Base-by-base conservation (phyloP, 2,888 invertebrate species). In the Congeria kusceri region DNA sequence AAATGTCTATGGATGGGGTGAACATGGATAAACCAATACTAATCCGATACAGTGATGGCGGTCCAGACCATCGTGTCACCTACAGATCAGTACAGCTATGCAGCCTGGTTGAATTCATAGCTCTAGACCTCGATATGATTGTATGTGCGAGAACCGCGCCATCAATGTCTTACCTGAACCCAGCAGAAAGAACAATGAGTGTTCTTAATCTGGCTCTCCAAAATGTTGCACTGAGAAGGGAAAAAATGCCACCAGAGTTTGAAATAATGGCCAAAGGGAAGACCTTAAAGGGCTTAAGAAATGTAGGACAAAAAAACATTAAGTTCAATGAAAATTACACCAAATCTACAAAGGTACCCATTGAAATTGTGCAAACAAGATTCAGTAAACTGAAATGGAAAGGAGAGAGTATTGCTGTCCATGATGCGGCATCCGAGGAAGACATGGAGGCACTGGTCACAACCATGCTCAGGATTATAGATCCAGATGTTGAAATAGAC, bases 121-220 rank as follows among this genome's bases (percentile, higher is more conserved):
- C 59, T 4, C 39, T 74, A 23, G 74, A 79, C 29, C 44, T 79
- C 20, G 79, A 79, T 44, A 23, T 79, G 56, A 27, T 66, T 7
- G 58, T 79, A 5, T 18, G 64, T 61, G 75, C 47, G 3, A 57
- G 75, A 44, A 74, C 74, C 32, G 73, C 73, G 11, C 73, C 78
- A 20, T 39, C 32, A 20, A 49, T 59, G 27, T 63, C 67, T 27
- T 82, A 82, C 56, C 28, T 23, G 13, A 79, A 83, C 56, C 79
- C 76, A 28, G 82, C 76, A 18, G 73, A 83, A 29, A 57, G 79
- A 28, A 28, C 44, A 4, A 81, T 78, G 77, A 75, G 76, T 23
- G 3, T 72, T 15, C 29, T 80, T 0, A 82, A 82, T 63, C 13
- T 71, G 18, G 78, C 49, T 44, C 58, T 82, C 23, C 78, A 82